Evolutionary conservation across 2,797 vertebrate genomes (phyloP).

Genomic region (Ambastaia sidthimunki): DNA sequence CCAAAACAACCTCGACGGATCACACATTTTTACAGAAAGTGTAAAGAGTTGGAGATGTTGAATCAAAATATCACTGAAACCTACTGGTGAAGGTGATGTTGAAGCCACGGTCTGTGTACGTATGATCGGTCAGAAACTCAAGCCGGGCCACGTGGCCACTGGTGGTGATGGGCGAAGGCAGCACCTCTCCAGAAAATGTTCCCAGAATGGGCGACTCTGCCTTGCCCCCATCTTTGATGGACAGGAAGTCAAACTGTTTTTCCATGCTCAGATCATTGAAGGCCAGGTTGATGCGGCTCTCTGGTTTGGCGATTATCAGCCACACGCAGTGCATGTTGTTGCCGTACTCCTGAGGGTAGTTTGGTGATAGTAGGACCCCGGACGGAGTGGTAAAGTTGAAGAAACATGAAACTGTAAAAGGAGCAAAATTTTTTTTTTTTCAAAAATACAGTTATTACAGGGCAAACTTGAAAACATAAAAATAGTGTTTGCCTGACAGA

Average conservation of each 20-base stretch:
- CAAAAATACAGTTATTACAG: background rate
- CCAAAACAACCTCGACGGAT: conserved; percentile 18
- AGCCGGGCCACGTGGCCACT: conserved; percentile 91
- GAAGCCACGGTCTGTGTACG: conserved; percentile 95
- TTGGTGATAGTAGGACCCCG: conserved; percentile 92
- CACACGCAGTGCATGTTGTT: conserved; percentile 99
- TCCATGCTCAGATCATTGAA: conserved; percentile 99
- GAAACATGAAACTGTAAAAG: conserved; percentile 91
- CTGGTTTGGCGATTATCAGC: conserved; percentile 93
- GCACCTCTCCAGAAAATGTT: conserved; percentile 91
- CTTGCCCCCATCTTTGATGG: conserved; percentile 93
- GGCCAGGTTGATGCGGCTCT: conserved; percentile 95
- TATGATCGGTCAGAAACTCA: conserved; percentile 98
- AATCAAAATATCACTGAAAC: conserved; percentile 57
- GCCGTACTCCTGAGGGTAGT: conserved; percentile 97
- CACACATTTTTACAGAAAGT: conserved; percentile 3
- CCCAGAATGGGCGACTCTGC: conserved; percentile 94
- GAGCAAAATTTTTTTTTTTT: background rate
- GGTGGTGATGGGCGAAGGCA: conserved; percentile 93
- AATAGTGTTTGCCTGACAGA: background rate
- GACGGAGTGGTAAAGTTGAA: conserved; percentile 98
- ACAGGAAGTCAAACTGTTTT: conserved; percentile 97
- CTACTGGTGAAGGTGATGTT: conserved; percentile 99
- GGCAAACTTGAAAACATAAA: background rate
- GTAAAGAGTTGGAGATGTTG: background rate